Conservation (phyloP, 2,113 vertebrate species). For the Aleadryas rufinucha region DNA sequence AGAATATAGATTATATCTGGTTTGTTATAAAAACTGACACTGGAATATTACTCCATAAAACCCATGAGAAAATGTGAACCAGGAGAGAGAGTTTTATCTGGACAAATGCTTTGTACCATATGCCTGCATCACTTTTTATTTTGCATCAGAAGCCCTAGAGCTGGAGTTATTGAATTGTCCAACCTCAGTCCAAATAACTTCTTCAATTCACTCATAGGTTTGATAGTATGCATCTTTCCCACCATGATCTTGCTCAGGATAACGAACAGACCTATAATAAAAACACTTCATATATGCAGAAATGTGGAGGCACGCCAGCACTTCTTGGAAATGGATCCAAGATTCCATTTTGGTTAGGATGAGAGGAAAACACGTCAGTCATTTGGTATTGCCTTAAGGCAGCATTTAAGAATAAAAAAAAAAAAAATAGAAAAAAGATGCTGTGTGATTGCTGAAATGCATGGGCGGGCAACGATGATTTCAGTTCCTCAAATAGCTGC, state of each 20-base stretch:
- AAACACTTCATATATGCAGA: background rate
- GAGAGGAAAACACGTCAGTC: background rate
- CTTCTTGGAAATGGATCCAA: background rate
- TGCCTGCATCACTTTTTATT: background rate
- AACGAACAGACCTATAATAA: conserved; percentile 16
- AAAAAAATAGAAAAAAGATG: background rate
- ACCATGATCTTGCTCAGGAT: background rate
- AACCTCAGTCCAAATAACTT: background rate
- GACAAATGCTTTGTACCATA: background rate
- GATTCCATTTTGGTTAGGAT: conserved; percentile 38
- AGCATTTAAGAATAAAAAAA: background rate
- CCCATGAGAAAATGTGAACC: background rate
- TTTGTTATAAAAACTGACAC: background rate
- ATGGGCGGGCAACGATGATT: background rate
- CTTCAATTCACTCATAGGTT: background rate
- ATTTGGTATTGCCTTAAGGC: conserved; percentile 10
- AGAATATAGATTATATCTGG: background rate
- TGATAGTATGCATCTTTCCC: background rate
- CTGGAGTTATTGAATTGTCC: background rate
- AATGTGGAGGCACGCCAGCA: background rate
- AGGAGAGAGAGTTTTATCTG: background rate
- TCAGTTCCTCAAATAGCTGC: conserved; percentile 36
- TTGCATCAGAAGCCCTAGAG: background rate
- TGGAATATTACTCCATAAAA: background rate
- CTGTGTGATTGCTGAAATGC: conserved; percentile 13